A percentile compares a stretch with the other conserved stretches of the same genome.
Evolutionary conservation across 2,888 invertebrate genomes (phyloP).

Genomic region (Rutpela maculata): DNA sequence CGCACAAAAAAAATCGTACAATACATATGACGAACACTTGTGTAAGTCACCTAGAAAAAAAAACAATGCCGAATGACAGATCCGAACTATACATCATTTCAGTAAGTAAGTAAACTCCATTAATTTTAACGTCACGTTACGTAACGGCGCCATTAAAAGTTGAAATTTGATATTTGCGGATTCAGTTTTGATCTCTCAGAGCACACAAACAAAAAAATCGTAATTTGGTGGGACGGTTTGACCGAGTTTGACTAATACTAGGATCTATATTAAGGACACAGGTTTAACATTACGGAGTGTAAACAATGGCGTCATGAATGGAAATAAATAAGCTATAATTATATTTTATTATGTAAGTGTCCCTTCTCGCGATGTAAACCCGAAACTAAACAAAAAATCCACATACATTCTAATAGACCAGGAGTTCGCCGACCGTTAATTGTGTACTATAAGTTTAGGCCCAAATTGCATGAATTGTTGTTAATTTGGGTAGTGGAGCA

Average conservation of each 20-base stretch:
- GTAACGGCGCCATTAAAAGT: not conserved
- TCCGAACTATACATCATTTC: not conserved
- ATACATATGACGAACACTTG: no score
- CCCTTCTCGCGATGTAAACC: not conserved
- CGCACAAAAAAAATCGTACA: no score
- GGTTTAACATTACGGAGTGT: constrained; percentile 17
- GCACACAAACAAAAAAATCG: constrained; percentile 18
- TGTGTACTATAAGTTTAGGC: no score
- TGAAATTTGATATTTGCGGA: constrained; percentile 26
- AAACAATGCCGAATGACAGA: not conserved
- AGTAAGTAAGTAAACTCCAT: not conserved
- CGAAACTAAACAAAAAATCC: no score
- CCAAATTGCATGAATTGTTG: no score
- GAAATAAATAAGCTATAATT: constrained; percentile 28
- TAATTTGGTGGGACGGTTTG: constrained; percentile 7
- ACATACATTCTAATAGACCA: no score
- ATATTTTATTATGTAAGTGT: not conserved
- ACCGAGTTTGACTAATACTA: constrained; percentile 17
- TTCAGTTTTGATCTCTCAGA: not conserved
- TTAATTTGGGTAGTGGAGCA: no score
- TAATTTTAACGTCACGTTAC: not conserved
- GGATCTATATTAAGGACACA: constrained; percentile 36
- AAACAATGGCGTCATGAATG: constrained; percentile 37
- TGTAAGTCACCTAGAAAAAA: not conserved
- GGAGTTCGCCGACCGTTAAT: no score